phyloP scores from a whole-genome alignment of 2,797 vertebrate genomes.

The Corythornis leucogaster region DNA sequence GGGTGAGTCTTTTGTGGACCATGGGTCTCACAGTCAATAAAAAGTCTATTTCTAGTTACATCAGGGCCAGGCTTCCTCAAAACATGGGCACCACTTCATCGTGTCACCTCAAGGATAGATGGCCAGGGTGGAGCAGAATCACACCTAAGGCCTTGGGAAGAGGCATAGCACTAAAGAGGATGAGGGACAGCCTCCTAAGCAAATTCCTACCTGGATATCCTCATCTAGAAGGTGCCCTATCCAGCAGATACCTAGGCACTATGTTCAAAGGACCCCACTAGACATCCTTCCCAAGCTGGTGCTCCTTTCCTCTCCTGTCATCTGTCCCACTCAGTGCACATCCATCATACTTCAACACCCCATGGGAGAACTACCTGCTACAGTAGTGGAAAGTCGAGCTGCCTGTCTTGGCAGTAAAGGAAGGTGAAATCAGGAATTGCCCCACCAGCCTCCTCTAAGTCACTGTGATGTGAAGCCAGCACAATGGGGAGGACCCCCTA shows the following conservation, averaged over 20 bases:
- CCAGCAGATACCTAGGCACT: background rate
- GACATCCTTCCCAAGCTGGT: background rate
- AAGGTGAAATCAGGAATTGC: background rate
- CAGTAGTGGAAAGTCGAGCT: background rate
- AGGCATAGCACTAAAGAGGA: background rate
- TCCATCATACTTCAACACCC: background rate
- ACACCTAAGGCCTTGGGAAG: background rate
- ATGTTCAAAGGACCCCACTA: background rate
- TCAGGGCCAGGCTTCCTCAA: background rate
- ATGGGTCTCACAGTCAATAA: background rate
- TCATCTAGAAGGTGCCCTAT: background rate
- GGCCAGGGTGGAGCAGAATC: background rate
- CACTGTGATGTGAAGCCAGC: background rate
- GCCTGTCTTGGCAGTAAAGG: background rate
- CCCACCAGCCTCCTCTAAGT: background rate
- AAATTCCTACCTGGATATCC: background rate
- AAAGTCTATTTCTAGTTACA: background rate
- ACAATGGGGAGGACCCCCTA: rapidly evolving
- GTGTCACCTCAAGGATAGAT: background rate
- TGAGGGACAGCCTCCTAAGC: background rate
- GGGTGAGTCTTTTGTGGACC: background rate
- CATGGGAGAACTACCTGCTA: rapidly evolving
- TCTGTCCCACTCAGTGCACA: background rate
- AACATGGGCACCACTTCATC: background rate
- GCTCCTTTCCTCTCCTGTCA: background rate